Base-by-base conservation (phyloP, 2,888 invertebrate genomes). In the Leptogaster cylindrica region DNA sequence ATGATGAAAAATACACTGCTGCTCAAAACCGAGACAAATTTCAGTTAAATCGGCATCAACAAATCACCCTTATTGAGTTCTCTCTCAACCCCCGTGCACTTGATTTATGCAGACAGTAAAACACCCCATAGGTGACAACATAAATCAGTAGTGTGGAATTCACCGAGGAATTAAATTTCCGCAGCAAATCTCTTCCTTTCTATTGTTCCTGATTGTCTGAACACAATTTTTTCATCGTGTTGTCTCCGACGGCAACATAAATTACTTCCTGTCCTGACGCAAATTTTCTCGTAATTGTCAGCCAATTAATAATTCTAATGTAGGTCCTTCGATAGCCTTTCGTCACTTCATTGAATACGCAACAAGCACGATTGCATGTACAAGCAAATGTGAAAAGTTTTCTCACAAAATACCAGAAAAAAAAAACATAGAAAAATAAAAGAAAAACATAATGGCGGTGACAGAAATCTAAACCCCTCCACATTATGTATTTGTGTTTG, bases 221-320 rank as follows among this genome's bases (percentile, higher is more conserved):
- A 14, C n/a, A 10, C 27, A 27, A 39, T 23, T 41, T 25, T 48
- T 48, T 64, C 23, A 31, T 31, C 46, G 25, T 36, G n/a, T 27
- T 20, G n/a, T 33, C 20, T 23, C 18, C 65, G 27, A 52, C 55
- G 58, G 55, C 36, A 50, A 12, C 20, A 28, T n/a, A 25, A 23
- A 39, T n/a, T 36, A 28, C 27, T 46, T 23, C 48, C 58, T 23
- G 33, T 65, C 63, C 50, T 41, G 48, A 51, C 27, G 65, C 58
- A 67, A 33, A 58, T 67, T 65, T 51, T 61, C 61, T 69, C 66
- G 67, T 69, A 69, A 69, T 69, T 67, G 69, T 67, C 67, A 69
- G 65, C 67, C 67, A 69, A 69, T 69, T 69, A 67, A 69, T 65
- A 67, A 67, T 67, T 67, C 65, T 67, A 69, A 65, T 64, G 46